phyloP scores from a whole-genome alignment of 1,140 invertebrate species.

The Diabrotica undecimpunctata region DNA sequence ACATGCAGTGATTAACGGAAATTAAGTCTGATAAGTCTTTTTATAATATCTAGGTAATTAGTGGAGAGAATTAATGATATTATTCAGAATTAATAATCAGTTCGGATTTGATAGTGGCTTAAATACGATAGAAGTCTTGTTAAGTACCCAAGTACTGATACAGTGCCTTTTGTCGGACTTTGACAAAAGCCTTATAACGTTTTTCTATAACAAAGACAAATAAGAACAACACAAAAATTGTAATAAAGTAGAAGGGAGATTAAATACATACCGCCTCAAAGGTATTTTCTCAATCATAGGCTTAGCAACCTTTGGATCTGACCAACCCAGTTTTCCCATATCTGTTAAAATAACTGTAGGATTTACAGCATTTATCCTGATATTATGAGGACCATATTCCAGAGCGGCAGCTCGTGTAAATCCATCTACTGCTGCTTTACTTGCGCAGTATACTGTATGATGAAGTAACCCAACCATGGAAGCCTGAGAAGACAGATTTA shows the following conservation, averaged over 20 bases:
- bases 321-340: slow-evolving; percentile 81
- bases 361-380: slow-evolving; percentile 85
- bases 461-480: slow-evolving; percentile 64
- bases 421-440: slow-evolving; percentile 65
- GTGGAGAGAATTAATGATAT: too few relatives aligned
- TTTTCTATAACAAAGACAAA: neutral
- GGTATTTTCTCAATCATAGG: slow-evolving; percentile 77
- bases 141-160: too few relatives aligned
- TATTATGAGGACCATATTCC: slow-evolving; percentile 81
- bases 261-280: slow-evolving; percentile 50
- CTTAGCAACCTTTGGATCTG: slow-evolving; percentile 67
- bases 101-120: too few relatives aligned
- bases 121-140: too few relatives aligned
- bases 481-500: slow-evolving; percentile 87
- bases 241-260: neutral
- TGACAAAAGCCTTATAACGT: neutral
- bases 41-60: too few relatives aligned
- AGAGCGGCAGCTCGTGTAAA: slow-evolving; percentile 74
- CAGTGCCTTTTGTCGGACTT: too few relatives aligned
- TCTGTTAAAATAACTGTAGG: slow-evolving; percentile 87
- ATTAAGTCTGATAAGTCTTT: too few relatives aligned
- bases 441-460: slow-evolving; percentile 57
- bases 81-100: too few relatives aligned
- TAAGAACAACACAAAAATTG: neutral
- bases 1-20: too few relatives aligned